Evolutionary conservation across 2,113 vertebrate genomes (phyloP), one percentile per base, ranked within the genome.

Genomic region (Cavia porcellus): DNA sequence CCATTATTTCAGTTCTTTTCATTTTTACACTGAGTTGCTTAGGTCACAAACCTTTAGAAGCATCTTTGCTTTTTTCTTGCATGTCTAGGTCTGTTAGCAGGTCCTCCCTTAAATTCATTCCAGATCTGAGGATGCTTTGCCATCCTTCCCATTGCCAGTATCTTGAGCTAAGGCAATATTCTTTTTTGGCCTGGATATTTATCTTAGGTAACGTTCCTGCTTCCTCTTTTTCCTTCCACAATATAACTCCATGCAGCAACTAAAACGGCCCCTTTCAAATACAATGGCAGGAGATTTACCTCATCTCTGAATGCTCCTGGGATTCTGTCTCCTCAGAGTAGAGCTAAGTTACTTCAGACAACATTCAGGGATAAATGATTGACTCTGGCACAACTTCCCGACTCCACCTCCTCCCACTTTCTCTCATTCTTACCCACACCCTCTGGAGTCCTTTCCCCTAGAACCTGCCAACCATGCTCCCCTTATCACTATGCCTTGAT

Each of bases 221-320:
- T 59, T 66, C 4, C 2, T 42, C 4, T 10, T 20, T 74, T 93
- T 52, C 5, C 25, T 10, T 90, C 42, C 22, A 15, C 0, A 87
- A 55, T 64, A 55, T 79, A 72, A 95, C 61, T 87, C 45, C 81
- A n/a, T 8, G 62, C 0, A 83, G 32, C 25, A 74, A 32, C 77
- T 15, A 17, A 87, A 87, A 90, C 61, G 7, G 93, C 79, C 30
- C 28, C 77, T 84, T 90, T 88, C 88, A 95, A 66, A 88, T 6
- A 9, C 35, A 61, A 25, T 86, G 62, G 50, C 66, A 84, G 52
- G 3, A 52, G 62, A 64, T 55, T 64, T 50, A 38, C 24, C 28
- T 86, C 20, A 82, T 19, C 24, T 87, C 15, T 62, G 82, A 47
- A n/a, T 3, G 79, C 11, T 64, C 14, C 25, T 61, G 75, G 42